These are phyloP conservation scores for Perca flavescens DNA, from an alignment of 2,113 vertebrate species.

Conservation along the genomic window DNA sequence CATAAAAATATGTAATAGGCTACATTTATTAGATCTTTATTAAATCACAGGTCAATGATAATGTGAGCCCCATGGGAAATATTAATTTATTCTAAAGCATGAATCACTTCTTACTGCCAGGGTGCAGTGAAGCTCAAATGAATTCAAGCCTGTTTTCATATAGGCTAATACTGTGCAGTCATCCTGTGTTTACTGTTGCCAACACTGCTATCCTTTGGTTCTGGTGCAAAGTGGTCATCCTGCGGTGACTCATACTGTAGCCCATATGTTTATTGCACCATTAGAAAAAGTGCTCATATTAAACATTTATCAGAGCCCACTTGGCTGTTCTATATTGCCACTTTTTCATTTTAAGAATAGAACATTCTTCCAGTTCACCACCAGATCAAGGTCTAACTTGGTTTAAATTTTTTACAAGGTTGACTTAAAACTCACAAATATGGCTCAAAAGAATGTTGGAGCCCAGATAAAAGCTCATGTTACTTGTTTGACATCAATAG, in stretches of 20 bases:
- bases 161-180: neutral
- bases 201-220: slow-evolving; percentile 10
- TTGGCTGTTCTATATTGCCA: neutral
- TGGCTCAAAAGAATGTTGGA: neutral
- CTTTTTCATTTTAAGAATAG: slow-evolving; percentile 30
- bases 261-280: slow-evolving; percentile 54
- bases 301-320: slow-evolving; percentile 59
- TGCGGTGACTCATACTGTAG: slow-evolving; percentile 27
- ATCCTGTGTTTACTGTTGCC: slow-evolving; percentile 14
- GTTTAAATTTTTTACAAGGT: slow-evolving; percentile 42
- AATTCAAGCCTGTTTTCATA: slow-evolving; percentile 17
- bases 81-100: slow-evolving; percentile 14
- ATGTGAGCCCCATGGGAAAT: neutral
- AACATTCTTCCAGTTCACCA: slow-evolving; percentile 18
- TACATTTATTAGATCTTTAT: slow-evolving; percentile 9
- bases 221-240: slow-evolving; percentile 43
- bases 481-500: slow-evolving; percentile 34
- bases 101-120: slow-evolving; percentile 19
- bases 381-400: slow-evolving; percentile 7
- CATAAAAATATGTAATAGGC: too few species aligned
- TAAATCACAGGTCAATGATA: slow-evolving; percentile 1
- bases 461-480: slow-evolving; percentile 20
- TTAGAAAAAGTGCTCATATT: slow-evolving; percentile 38
- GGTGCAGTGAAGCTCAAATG: neutral
- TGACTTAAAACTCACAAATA: slow-evolving; percentile 14